Evolutionary conservation across 2,888 invertebrate species (phyloP), one percentile per base, ranked within the genome.

Genomic region (Pharmacophagus antenor): DNA sequence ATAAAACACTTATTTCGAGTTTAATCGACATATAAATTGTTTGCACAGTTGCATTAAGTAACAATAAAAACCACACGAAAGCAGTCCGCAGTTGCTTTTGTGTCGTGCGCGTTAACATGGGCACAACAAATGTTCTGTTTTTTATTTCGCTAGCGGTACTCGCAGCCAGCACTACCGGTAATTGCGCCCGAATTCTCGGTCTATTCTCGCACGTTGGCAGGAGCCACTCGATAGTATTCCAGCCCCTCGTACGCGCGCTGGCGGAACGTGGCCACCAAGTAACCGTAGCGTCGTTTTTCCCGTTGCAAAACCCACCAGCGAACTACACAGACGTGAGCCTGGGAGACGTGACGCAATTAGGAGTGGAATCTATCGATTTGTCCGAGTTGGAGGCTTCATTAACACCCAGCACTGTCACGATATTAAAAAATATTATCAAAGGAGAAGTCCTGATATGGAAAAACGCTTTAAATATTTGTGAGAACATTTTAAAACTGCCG

Each of bases 181-280:
- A n/a, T n/a, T n/a, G n/a, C 57, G 89, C 87, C 55, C 90, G 91
- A 47, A 91, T 94, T 54, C 84, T 94, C 46, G 93, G 91, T 2
- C 76, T 93, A 0, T 93, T 94, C 68, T 91, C 92, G 0, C 91
- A 93, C 69, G 85, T 90, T 0, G 93, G 93, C 0, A 92, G 91
- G 61, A 94, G 94, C 66, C 94, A 94, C 68, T 93, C 93, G 66
- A 87, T 92, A 74, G 92, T 93, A 0, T 93, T 93, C 72, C 87
- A 92, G 49, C 91, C 92, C 0, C 76, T 94, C 2, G 71, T 94
- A 8, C 84, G 82, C 54, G 88, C 85, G 47, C 74, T 94, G 55
- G 92, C 92, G 0, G 80, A 82, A 22, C 84, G 91, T 50, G 94
- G 93, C 1, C 93, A 94, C 69, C 85, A 93, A 49, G 72, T 94